Percentiles rank a stretch among this genome's conserved stretches.
Conservation (phyloP, 2,113 vertebrate species). For the Tupaia chinensis region DNA sequence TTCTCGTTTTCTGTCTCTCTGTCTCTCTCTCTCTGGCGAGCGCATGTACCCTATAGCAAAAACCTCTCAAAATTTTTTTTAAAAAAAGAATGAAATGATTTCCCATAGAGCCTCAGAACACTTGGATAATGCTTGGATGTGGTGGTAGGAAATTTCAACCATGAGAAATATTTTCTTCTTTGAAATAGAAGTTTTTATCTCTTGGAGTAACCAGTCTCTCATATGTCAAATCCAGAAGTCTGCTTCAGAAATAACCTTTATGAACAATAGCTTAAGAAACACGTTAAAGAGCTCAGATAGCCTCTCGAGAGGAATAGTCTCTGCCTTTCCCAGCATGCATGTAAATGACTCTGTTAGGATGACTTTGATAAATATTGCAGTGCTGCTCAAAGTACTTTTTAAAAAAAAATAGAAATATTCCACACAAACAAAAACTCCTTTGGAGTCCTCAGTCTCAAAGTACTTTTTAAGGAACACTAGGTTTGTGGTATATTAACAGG, state of each 20-base stretch:
- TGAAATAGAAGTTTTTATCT: background rate
- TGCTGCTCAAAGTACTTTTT: slow-evolving; percentile 18
- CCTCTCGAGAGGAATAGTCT: background rate
- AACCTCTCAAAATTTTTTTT: too few species aligned
- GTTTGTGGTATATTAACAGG: background rate
- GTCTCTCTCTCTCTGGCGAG: too few species aligned
- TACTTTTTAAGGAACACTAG: background rate
- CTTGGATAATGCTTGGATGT: background rate
- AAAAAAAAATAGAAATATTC: background rate
- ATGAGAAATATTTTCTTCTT: background rate
- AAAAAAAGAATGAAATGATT: background rate
- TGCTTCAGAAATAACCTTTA: slow-evolving; percentile 45
- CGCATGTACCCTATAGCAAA: too few species aligned
- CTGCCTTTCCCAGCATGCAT: background rate
- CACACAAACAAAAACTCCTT: too few species aligned
- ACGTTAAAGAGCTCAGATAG: background rate
- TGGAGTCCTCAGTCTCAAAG: background rate
- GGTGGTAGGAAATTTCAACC: background rate
- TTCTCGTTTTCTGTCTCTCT: too few species aligned
- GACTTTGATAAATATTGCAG: background rate
- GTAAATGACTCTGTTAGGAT: background rate
- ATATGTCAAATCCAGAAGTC: background rate
- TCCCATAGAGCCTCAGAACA: background rate
- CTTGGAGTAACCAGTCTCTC: background rate
- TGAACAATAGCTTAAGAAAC: slow-evolving; percentile 1